A percentile compares a stretch with the other conserved stretches of the same genome.
Conservation (phyloP, 2,888 invertebrate species). For the Neocrepidodera transversa region DNA sequence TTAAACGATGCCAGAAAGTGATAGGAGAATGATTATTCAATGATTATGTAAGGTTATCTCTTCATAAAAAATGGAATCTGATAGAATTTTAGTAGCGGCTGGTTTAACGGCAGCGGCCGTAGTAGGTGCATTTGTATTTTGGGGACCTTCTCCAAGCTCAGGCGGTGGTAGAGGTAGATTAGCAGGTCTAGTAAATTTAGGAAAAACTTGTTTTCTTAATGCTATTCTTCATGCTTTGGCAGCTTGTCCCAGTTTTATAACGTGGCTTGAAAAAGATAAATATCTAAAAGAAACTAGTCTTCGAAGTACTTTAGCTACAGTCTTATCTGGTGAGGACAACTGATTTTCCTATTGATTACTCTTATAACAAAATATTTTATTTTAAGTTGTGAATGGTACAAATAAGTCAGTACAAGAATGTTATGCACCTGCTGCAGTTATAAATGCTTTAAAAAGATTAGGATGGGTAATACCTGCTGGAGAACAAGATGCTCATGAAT, state of each 20-base stretch:
- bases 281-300: slow-evolving; percentile 72
- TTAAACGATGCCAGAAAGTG: too few relatives aligned
- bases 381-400: slow-evolving; percentile 74
- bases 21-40: too few relatives aligned
- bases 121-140: slow-evolving; percentile 83
- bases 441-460: slow-evolving; percentile 75
- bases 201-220: slow-evolving; percentile 92
- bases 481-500: slow-evolving; percentile 94
- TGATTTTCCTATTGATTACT: too few relatives aligned
- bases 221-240: slow-evolving; percentile 89
- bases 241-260: slow-evolving; percentile 82
- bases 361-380: too few relatives aligned
- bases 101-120: slow-evolving; percentile 82
- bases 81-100: slow-evolving; percentile 79
- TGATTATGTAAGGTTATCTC: background rate
- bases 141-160: slow-evolving; percentile 75
- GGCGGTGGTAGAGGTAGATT: slow-evolving; percentile 70
- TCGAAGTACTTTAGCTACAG: slow-evolving; percentile 75
- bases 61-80: slow-evolving; percentile 69
- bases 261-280: slow-evolving; percentile 79
- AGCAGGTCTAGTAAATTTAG: slow-evolving; percentile 88
- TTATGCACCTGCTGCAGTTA: slow-evolving; percentile 71
- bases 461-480: slow-evolving; percentile 90
- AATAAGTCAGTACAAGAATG: slow-evolving; percentile 72
- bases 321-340: slow-evolving; percentile 72